These are phyloP conservation scores for Xylota segnis DNA, from an alignment of 2,888 invertebrate genomes.

Conservation along the genomic window DNA sequence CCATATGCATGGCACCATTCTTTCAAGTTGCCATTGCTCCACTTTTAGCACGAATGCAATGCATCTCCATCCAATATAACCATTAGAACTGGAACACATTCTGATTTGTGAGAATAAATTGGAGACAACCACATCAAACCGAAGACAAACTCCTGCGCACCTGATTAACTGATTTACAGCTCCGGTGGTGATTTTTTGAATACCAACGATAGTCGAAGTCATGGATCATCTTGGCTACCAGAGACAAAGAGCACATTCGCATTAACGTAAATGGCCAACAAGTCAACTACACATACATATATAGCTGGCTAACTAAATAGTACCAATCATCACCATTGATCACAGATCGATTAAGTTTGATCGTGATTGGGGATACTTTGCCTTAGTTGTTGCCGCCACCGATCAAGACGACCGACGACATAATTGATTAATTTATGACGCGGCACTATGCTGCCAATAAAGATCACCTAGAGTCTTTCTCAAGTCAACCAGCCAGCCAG, in stretches of 20 bases:
- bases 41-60: slow-evolving; percentile 52
- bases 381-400: background rate
- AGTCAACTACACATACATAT: slow-evolving; percentile 31
- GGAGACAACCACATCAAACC: slow-evolving; percentile 15
- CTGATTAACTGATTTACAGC: slow-evolving; percentile 63
- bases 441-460: slow-evolving; percentile 66
- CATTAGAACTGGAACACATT: slow-evolving; percentile 67
- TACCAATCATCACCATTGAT: slow-evolving; percentile 70
- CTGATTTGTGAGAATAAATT: slow-evolving; percentile 55
- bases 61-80: slow-evolving; percentile 57
- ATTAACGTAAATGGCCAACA: slow-evolving; percentile 70
- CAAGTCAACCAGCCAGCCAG: slow-evolving; percentile 64
- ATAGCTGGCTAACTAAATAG: slow-evolving; percentile 42
- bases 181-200: slow-evolving; percentile 61
- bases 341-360: slow-evolving; percentile 63
- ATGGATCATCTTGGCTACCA: slow-evolving; percentile 58
- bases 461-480: slow-evolving; percentile 53
- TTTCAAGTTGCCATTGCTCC: slow-evolving; percentile 50
- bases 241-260: slow-evolving; percentile 52
- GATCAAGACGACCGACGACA: slow-evolving; percentile 72
- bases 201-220: slow-evolving; percentile 74
- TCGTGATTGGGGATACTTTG: slow-evolving; percentile 53
- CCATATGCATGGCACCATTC: slow-evolving; percentile 2
- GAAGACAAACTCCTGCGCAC: slow-evolving; percentile 61
- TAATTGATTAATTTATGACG: slow-evolving; percentile 78